Conservation (phyloP, 2,113 vertebrate genomes). For the Puntigrus tetrazona region DNA sequence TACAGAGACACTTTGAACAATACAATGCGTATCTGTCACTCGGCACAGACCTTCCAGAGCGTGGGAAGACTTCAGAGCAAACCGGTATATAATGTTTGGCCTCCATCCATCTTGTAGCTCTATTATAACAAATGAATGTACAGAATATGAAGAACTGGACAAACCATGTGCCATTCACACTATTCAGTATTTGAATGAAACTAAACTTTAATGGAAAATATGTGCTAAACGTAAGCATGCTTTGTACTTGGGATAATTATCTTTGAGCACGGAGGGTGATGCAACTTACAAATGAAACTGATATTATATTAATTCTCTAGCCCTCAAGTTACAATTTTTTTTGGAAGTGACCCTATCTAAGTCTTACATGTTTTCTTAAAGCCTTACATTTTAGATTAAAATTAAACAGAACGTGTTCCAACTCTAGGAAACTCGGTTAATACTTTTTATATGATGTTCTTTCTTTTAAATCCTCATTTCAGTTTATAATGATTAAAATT, state of each 20-base stretch:
- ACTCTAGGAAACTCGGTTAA: neutral
- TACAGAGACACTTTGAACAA: conserved; percentile 46
- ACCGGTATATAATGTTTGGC: neutral
- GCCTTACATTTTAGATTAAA: neutral
- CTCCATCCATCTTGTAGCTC: neutral
- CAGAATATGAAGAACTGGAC: neutral
- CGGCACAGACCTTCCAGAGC: neutral
- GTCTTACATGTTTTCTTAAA: neutral
- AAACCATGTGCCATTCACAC: neutral
- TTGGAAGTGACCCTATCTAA: neutral
- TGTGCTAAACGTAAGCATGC: neutral
- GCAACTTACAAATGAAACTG: neutral
- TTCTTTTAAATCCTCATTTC: neutral
- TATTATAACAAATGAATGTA: neutral
- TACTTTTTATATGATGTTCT: neutral
- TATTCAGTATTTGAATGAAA: neutral
- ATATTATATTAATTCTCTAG: neutral
- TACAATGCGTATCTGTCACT: conserved; percentile 30
- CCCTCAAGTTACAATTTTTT: neutral
- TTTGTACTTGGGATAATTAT: neutral
- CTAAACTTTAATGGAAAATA: neutral
- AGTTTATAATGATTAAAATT: neutral
- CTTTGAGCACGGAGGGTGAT: neutral
- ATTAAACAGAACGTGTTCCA: neutral
- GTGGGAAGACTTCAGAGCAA: neutral